Conservation (phyloP, 2,888 invertebrate species). For the Drosophila nigritarsus region DNA sequence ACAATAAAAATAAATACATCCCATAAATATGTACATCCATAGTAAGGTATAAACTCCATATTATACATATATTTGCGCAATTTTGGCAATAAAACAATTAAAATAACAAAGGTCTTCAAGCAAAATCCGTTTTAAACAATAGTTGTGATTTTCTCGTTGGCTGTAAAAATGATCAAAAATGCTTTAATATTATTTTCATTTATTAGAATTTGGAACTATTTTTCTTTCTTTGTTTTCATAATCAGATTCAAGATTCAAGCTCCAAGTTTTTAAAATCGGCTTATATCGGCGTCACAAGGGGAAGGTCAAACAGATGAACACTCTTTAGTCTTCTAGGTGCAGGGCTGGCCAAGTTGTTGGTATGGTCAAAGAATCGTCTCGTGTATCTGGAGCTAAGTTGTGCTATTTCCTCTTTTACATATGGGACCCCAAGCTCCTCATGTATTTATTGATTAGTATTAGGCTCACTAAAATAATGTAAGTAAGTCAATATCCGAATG, state of each 20-base stretch:
- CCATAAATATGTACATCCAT: background rate
- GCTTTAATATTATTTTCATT: too few relatives aligned
- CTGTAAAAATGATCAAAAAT: background rate
- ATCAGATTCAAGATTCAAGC: background rate
- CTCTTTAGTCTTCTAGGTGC: background rate
- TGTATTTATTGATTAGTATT: background rate
- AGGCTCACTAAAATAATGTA: background rate
- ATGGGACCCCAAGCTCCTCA: background rate
- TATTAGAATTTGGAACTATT: background rate
- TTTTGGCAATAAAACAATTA: background rate
- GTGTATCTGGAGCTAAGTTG: background rate
- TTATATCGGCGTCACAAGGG: background rate
- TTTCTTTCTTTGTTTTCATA: background rate
- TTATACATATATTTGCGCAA: background rate
- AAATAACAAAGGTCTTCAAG: background rate
- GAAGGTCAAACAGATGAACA: background rate
- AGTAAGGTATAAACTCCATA: background rate
- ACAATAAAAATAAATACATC: background rate
- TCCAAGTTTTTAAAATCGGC: background rate
- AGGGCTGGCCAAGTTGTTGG: background rate
- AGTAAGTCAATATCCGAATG: slow-evolving; percentile 6
- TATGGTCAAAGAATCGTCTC: background rate
- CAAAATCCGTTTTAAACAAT: background rate
- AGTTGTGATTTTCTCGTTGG: background rate
- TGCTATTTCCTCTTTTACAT: background rate